Conservation (phyloP, 2,113 vertebrate species). For the Colinus virginianus region DNA sequence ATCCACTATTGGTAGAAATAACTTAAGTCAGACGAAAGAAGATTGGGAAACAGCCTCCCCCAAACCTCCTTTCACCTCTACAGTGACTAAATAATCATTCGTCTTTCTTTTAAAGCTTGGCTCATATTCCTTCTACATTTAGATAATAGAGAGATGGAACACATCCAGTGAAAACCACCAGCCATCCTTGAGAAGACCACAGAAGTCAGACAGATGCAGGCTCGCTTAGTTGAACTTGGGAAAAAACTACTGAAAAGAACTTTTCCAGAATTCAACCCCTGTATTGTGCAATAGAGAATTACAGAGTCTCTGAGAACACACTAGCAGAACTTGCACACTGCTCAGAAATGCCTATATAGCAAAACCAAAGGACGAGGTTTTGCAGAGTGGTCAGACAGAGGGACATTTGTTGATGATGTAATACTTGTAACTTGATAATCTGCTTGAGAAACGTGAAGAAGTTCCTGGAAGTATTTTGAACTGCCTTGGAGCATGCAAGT, state of each 20-base stretch:
- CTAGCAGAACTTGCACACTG: neutral
- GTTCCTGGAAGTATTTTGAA: neutral
- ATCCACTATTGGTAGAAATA: neutral
- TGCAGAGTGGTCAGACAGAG: neutral
- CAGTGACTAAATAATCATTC: neutral
- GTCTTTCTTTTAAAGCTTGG: neutral
- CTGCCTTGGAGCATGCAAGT: neutral
- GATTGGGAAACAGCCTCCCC: neutral
- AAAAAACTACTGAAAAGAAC: neutral
- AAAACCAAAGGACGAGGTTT: neutral
- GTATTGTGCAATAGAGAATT: neutral
- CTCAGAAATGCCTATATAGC: neutral
- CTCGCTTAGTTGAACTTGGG: neutral
- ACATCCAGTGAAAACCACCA: neutral
- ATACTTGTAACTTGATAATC: slow-evolving; percentile 20
- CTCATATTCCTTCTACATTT: neutral
- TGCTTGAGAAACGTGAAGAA: neutral
- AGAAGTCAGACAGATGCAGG: neutral
- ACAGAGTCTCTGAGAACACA: neutral
- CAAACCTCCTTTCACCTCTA: neutral
- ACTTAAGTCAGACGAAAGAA: neutral
- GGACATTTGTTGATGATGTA: neutral
- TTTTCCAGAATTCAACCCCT: neutral
- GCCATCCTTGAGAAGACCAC: neutral
- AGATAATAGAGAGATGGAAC: neutral